A percentile compares a stretch with the other conserved stretches of the same genome.
These are phyloP conservation scores for Orientallactaga bullata DNA, from an alignment of 2,113 vertebrate species.

Conservation along the genomic window DNA sequence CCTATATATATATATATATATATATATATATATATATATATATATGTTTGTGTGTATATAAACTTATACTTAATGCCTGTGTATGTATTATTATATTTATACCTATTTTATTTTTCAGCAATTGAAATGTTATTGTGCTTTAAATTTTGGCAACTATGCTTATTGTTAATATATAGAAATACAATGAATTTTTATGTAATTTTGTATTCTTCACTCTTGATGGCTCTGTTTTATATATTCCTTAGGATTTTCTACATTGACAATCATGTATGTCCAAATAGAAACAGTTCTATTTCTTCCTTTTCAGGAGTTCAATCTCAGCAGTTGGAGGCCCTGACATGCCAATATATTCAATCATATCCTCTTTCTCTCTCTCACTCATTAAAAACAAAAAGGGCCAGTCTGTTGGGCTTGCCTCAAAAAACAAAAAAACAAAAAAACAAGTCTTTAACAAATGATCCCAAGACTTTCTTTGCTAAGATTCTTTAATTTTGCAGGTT, in stretches of 20 bases:
- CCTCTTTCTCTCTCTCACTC: neutral
- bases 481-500: constrained; percentile 37
- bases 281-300: constrained; percentile 40
- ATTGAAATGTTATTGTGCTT: neutral
- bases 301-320: neutral
- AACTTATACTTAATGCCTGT: no score
- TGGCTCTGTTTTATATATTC: neutral
- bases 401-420: no score
- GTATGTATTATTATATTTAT: constrained; percentile 14
- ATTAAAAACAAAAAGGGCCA: neutral
- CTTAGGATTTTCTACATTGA: constrained; percentile 45
- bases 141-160: constrained; percentile 27
- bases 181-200: neutral
- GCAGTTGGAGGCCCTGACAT: no score
- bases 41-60: no score
- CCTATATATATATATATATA: constrained; percentile 9
- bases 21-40: no score
- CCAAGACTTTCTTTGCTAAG: constrained; percentile 17
- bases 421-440: neutral
- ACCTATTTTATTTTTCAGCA: constrained; percentile 45
- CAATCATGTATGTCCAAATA: constrained; percentile 7
- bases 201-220: constrained; percentile 31
- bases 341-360: neutral
- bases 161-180: constrained; percentile 23
- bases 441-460: constrained; percentile 29